Evolutionary conservation across 2,888 invertebrate genomes (phyloP).

Genomic region (Cephonodes hylas): DNA sequence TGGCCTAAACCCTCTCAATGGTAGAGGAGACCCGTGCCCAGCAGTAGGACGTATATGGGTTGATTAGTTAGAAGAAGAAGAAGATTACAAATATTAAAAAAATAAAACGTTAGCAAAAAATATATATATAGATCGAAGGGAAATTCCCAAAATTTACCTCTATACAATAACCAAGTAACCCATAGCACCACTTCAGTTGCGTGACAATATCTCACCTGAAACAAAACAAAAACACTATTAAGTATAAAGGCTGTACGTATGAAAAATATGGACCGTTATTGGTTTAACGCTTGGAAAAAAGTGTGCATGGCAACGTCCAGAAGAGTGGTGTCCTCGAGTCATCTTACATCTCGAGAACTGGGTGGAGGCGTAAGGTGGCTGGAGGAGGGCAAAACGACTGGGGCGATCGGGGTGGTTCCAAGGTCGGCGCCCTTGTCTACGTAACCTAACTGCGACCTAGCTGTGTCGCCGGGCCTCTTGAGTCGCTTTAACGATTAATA

Average conservation of each 20-base stretch:
- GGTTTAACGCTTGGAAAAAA: neutral
- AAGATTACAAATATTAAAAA: no score
- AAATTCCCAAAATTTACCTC: no score
- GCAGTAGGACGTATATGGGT: no score
- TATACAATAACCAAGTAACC: neutral
- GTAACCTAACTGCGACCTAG: constrained; percentile 69
- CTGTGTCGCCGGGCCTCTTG: constrained; percentile 58
- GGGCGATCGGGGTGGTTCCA: constrained; percentile 45
- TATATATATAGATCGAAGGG: no score
- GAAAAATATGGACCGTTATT: neutral
- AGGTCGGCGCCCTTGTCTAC: constrained; percentile 75
- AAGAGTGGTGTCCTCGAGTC: constrained; percentile 51
- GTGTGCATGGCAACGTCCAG: constrained; percentile 34
- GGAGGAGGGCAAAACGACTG: constrained; percentile 23
- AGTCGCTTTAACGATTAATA: constrained; percentile 60
- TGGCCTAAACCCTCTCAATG: no score
- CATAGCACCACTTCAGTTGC: neutral
- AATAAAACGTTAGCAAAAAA: no score
- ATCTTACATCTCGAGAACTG: constrained; percentile 61
- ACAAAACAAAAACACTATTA: neutral
- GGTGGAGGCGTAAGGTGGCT: constrained; percentile 26
- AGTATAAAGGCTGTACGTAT: neutral
- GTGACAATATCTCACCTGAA: neutral
- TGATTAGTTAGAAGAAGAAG: no score
- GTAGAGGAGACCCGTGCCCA: no score